These are phyloP conservation scores for Ophion costatus DNA, from an alignment of 2,888 invertebrate species.

Conservation along the genomic window DNA sequence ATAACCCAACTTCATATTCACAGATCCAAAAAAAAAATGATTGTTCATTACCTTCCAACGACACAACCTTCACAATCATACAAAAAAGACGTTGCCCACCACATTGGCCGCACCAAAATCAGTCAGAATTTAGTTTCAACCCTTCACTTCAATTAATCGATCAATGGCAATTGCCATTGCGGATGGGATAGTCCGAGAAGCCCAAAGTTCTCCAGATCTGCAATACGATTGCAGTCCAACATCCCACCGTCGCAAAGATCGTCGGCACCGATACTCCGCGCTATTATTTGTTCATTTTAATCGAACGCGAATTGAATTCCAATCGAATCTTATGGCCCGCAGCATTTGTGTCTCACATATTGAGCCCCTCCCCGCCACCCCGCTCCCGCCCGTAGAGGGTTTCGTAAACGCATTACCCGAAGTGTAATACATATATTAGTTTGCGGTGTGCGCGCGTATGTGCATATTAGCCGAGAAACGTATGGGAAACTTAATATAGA, in stretches of 20 bases:
- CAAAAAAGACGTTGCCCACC: not conserved
- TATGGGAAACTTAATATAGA: conserved; percentile 43
- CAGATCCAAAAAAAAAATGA: not conserved
- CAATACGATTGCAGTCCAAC: not conserved
- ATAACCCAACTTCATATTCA: not conserved
- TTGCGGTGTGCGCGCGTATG: not conserved
- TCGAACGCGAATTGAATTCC: conserved; percentile 35
- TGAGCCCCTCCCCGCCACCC: too few relatives aligned
- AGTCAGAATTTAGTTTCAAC: not conserved
- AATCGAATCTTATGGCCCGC: conserved; percentile 33
- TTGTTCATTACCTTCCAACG: not conserved
- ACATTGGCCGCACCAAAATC: not conserved
- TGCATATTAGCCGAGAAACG: conserved; percentile 11
- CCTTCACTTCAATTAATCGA: not conserved
- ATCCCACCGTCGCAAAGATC: conserved; percentile 13
- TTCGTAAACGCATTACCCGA: conserved; percentile 41
- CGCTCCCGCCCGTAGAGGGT: not conserved
- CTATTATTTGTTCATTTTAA: conserved; percentile 26
- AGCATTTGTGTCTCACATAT: not conserved
- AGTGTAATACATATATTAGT: conserved; percentile 19
- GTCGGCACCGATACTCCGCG: conserved; percentile 17
- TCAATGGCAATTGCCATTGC: not conserved
- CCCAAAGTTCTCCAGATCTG: not conserved
- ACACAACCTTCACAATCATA: not conserved
- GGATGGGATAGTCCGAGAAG: not conserved